Conservation (phyloP, 2,888 invertebrate genomes). For the Blastobasis adustella region DNA sequence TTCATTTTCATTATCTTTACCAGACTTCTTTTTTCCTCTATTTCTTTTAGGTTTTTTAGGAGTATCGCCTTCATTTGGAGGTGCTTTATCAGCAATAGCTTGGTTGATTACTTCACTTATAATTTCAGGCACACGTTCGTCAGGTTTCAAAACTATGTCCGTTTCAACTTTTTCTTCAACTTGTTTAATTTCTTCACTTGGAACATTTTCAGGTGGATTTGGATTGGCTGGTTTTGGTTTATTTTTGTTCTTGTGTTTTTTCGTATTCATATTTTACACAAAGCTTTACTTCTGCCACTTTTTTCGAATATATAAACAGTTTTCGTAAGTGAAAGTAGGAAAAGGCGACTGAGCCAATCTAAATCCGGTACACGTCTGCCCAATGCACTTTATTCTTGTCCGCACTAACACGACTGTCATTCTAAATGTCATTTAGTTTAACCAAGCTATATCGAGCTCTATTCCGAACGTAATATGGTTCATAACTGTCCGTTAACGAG, state of each 20-base stretch:
- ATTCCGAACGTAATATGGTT: background rate
- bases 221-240: slow-evolving; percentile 31
- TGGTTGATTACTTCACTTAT: slow-evolving; percentile 22
- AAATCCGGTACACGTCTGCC: slow-evolving; percentile 57
- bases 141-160: slow-evolving; percentile 8
- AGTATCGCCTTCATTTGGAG: slow-evolving; percentile 22
- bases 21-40: slow-evolving; percentile 55
- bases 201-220: slow-evolving; percentile 21
- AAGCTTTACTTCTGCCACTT: background rate
- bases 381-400: slow-evolving; percentile 55
- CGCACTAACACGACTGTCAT: slow-evolving; percentile 25
- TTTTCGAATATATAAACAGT: background rate
- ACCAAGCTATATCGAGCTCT: slow-evolving; percentile 1
- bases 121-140: slow-evolving; percentile 29
- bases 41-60: slow-evolving; percentile 68
- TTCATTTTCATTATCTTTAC: slow-evolving; percentile 21
- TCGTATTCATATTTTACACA: slow-evolving; percentile 43
- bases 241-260: slow-evolving; percentile 58
- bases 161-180: slow-evolving; percentile 15
- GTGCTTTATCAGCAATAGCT: slow-evolving; percentile 10
- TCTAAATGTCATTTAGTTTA: slow-evolving; percentile 46
- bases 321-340: slow-evolving; percentile 14
- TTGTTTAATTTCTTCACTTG: slow-evolving; percentile 19
- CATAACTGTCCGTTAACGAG: background rate
- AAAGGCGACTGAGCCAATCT: slow-evolving; percentile 44